Percentiles rank a stretch among this genome's conserved stretches.
Evolutionary conservation across 1,140 invertebrate species (phyloP).

Genomic region (Tribolium castaneum): DNA sequence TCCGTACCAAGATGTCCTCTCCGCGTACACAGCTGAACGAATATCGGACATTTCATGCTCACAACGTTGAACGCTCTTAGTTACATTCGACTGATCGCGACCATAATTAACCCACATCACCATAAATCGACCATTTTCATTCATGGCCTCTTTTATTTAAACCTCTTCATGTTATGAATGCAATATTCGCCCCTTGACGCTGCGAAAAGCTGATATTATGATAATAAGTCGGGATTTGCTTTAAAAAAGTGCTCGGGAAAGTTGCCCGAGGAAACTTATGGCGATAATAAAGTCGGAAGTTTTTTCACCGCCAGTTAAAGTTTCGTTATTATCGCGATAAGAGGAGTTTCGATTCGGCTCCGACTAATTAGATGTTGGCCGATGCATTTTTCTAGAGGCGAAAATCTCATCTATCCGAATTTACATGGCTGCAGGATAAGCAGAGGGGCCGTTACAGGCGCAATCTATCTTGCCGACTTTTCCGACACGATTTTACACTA

Average conservation of each 20-base stretch:
- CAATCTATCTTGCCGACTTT: conserved; percentile 47
- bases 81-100: conserved; percentile 14
- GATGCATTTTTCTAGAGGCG: conserved; percentile 11
- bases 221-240: conserved; percentile 41
- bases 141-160: conserved; percentile 32
- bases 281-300: conserved; percentile 40
- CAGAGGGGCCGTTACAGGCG: conserved; percentile 36
- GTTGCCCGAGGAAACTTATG: conserved; percentile 15
- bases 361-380: conserved; percentile 7
- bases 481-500: conserved; percentile 46
- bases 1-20: not conserved
- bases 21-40: conserved; percentile 4
- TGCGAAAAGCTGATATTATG: conserved; percentile 38
- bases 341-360: conserved; percentile 12
- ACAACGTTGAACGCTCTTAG: not conserved
- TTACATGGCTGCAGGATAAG: conserved; percentile 48
- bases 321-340: conserved; percentile 27
- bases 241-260: conserved; percentile 37
- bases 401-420: conserved; percentile 49
- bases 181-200: conserved; percentile 42
- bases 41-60: conserved; percentile 20
- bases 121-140: conserved; percentile 19
- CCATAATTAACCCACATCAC: conserved; percentile 11
- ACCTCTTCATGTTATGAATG: conserved; percentile 36
- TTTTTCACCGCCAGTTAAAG: conserved; percentile 22